phyloP scores from a whole-genome alignment of 2,888 invertebrate genomes.

The Drosophila acutilabella region DNA sequence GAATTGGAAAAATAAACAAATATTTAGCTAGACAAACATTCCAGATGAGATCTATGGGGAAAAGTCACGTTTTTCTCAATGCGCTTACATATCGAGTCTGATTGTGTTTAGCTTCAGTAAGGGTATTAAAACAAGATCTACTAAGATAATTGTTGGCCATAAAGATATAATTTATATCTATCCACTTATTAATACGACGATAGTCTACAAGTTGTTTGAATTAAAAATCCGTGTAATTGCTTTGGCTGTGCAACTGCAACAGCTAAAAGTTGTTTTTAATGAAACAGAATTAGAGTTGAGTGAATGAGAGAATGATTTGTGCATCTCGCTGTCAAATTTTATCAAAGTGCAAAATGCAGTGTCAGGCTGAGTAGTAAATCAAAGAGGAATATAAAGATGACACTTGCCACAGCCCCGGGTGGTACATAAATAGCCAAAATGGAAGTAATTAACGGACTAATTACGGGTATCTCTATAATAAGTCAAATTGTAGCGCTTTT shows the following conservation, averaged over 20 bases:
- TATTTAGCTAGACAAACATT: background rate
- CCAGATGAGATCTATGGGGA: background rate
- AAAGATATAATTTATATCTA: constrained; percentile 39
- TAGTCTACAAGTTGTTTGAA: constrained; percentile 48
- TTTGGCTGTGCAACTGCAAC: background rate
- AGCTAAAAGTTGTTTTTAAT: constrained; percentile 11
- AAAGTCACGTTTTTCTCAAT: constrained; percentile 15
- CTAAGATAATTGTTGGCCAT: constrained; percentile 8
- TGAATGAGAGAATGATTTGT: background rate
- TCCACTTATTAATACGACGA: constrained; percentile 26
- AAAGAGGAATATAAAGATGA: background rate
- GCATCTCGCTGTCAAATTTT: background rate
- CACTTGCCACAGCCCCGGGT: constrained; percentile 6
- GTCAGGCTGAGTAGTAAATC: constrained; percentile 26
- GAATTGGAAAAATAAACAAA: background rate
- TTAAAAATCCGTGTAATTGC: constrained; percentile 42
- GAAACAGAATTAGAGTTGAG: background rate
- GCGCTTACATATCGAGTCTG: constrained; percentile 5
- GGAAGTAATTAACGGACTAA: constrained; percentile 54
- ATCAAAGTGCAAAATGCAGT: constrained; percentile 3
- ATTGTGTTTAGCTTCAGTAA: background rate
- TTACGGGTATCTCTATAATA: constrained; percentile 38
- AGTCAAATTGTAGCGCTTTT: constrained; percentile 48
- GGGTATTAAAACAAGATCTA: constrained; percentile 30
- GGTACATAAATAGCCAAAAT: constrained; percentile 34